Conservation (phyloP, 2,888 invertebrate genomes). For the Drosophila demipolita region DNA sequence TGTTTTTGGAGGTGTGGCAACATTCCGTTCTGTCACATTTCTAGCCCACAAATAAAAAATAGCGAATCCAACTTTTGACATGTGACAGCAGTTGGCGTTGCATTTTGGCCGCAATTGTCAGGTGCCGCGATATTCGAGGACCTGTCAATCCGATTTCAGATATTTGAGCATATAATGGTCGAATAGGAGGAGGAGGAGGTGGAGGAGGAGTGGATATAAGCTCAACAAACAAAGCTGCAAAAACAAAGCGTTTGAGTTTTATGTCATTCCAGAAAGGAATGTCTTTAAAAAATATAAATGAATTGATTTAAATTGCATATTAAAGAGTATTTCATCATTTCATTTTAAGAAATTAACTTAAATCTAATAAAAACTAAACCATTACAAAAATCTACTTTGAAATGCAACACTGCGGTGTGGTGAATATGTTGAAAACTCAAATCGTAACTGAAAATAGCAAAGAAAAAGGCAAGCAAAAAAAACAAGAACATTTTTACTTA, state of each 20-base stretch:
- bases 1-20: conserved; percentile 11
- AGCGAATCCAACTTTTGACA: conserved; percentile 69
- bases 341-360: not conserved
- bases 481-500: conserved; percentile 26
- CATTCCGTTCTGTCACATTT: conserved; percentile 66
- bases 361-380: not conserved
- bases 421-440: not conserved
- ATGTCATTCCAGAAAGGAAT: not conserved
- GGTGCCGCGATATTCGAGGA: conserved; percentile 76
- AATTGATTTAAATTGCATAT: not conserved
- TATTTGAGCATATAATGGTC: conserved; percentile 47
- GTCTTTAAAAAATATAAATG: not conserved
- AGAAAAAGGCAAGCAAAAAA: conserved; percentile 5
- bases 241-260: not conserved
- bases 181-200: not conserved
- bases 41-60: conserved; percentile 57
- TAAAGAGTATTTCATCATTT: not conserved
- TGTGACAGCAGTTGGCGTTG: conserved; percentile 71
- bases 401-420: conserved; percentile 11
- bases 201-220: not conserved
- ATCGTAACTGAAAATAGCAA: conserved; percentile 22
- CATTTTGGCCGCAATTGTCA: conserved; percentile 77
- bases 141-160: conserved; percentile 70
- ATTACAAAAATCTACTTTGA: not conserved
- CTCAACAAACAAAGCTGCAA: conserved; percentile 1